Conservation (phyloP, 2,113 vertebrate genomes). For the Crocuta crocuta region DNA sequence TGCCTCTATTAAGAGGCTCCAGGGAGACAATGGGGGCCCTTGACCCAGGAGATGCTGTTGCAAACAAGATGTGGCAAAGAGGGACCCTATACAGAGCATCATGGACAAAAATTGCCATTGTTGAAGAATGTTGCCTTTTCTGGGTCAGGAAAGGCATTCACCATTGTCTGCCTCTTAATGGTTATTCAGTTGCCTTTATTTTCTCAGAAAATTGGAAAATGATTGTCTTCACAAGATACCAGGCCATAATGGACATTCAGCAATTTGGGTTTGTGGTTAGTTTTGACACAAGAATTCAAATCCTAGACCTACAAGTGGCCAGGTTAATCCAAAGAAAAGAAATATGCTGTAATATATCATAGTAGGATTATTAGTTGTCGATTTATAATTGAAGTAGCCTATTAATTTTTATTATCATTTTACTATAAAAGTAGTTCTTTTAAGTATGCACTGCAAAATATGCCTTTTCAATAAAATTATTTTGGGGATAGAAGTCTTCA, state of each 20-base stretch:
- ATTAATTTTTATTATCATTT: neutral
- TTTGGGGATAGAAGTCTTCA: neutral
- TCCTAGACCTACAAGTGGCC: neutral
- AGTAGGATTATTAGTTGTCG: neutral
- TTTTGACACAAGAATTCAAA: neutral
- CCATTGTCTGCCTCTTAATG: neutral
- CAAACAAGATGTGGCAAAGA: neutral
- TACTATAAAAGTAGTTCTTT: neutral
- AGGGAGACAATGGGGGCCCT: rapidly evolving
- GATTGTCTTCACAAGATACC: neutral
- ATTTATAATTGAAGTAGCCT: neutral
- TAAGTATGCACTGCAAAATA: neutral
- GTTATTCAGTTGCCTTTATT: neutral
- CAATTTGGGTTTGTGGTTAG: neutral
- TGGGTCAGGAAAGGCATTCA: rapidly evolving
- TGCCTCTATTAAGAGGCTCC: neutral
- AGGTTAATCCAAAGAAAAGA: neutral
- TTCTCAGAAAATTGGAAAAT: neutral
- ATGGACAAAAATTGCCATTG: rapidly evolving
- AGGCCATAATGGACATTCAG: neutral
- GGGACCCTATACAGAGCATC: too few species aligned
- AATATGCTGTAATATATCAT: neutral
- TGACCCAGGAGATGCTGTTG: neutral
- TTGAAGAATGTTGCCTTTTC: neutral
- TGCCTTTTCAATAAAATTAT: neutral